Evolutionary conservation across 2,113 vertebrate species (phyloP), one percentile per base, ranked within the genome.

Genomic region (Oceanodroma tethys): DNA sequence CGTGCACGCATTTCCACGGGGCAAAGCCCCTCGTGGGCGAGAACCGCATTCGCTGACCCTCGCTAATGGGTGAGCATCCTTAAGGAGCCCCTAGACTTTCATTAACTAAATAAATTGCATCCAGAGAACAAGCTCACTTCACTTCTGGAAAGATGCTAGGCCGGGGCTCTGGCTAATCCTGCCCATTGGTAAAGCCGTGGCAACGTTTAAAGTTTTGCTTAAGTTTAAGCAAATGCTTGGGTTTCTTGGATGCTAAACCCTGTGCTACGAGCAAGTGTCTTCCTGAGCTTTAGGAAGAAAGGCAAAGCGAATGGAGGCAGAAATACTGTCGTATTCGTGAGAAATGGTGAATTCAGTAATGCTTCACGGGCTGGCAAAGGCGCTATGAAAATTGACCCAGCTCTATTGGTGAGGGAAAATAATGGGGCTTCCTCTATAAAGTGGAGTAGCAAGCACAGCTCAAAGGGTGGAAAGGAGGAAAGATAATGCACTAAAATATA

Each of bases 351-450:
- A 52, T 72, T 50, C 62, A 81, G 78, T 63, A 82, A 59, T 16
- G 52, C 50, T 87, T 40, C 29, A 84, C 67, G 79, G 94, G 81
- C 85, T 78, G 88, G 95, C 91, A 74, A 84, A 97, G 96, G 96
- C 95, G 93, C 95, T 74, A 68, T 12, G 93, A 58, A 80, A 97
- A 97, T 20, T 67, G 85, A 93, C 82, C 81, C 73, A 22, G 71
- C 52, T 72, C 81, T 82, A 10, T 79, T 79, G 42, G n/a, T 4
- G 26, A 87, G 83, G 70, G 29, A 22, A 93, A 85, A 90, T 90
- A 78, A 80, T 27, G 68, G 80, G 86, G 79, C 27, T 29, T 75
- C 88, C 95, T 96, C 93, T 84, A 72, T 48, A 86, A 72, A 38
- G 86, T 18, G 29, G 34, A 52, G 88, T 8, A 68, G 82, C 93